Percentiles rank a stretch among this genome's conserved stretches.
These are phyloP conservation scores for Caradrina clavipalpis DNA, from an alignment of 2,888 invertebrate genomes.

Conservation along the genomic window DNA sequence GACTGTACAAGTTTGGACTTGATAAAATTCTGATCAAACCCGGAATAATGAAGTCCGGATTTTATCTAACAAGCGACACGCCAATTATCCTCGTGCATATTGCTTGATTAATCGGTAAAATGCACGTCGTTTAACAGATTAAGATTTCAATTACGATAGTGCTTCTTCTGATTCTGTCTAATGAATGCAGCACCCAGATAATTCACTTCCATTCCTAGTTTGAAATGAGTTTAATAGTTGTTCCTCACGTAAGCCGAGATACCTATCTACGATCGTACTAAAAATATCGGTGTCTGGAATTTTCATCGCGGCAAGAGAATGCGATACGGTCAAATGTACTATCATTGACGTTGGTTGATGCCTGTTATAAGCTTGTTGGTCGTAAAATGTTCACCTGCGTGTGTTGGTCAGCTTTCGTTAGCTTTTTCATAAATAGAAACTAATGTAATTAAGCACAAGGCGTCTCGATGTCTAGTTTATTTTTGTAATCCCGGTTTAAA, in stretches of 20 bases:
- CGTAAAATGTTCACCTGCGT: slow-evolving; percentile 75
- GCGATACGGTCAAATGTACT: slow-evolving; percentile 72
- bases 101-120: slow-evolving; percentile 57
- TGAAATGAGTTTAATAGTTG: slow-evolving; percentile 68
- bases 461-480: slow-evolving; percentile 76
- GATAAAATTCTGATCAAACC: slow-evolving; percentile 24
- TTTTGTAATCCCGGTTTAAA: slow-evolving; percentile 72
- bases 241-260: slow-evolving; percentile 74
- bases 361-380: slow-evolving; percentile 69
- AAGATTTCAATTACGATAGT: slow-evolving; percentile 72
- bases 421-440: slow-evolving; percentile 64
- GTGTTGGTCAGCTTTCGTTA: slow-evolving; percentile 67
- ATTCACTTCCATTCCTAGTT: slow-evolving; percentile 65
- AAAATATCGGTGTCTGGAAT: slow-evolving; percentile 78
- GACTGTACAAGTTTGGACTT: slow-evolving; percentile 51
- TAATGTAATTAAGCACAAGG: slow-evolving; percentile 82
- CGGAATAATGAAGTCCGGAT: neutral
- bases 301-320: slow-evolving; percentile 75
- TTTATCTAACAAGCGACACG: slow-evolving; percentile 26
- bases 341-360: slow-evolving; percentile 74
- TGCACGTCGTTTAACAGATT: slow-evolving; percentile 57
- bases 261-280: slow-evolving; percentile 73
- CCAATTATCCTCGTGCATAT: slow-evolving; percentile 40
- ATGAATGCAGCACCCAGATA: slow-evolving; percentile 68
- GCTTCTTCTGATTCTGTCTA: slow-evolving; percentile 63